phyloP scores from a whole-genome alignment of 2,888 invertebrate species.

The Eucera pruinosa region DNA sequence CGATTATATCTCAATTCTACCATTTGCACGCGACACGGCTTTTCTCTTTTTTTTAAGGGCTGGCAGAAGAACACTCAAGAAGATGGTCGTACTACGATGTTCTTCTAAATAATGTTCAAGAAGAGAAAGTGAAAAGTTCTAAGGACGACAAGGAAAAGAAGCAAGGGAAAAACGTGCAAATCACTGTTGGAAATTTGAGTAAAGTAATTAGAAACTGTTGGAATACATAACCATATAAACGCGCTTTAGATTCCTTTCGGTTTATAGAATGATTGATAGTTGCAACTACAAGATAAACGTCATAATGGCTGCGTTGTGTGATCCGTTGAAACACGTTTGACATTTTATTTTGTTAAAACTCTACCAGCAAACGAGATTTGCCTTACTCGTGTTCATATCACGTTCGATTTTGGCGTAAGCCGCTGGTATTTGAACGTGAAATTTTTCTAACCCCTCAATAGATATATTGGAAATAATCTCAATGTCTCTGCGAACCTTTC shows the following conservation, averaged over 20 bases:
- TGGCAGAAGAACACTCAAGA: conserved; percentile 8
- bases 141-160: background rate
- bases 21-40: conserved; percentile 5
- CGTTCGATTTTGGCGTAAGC: conserved; percentile 8
- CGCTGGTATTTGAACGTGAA: background rate
- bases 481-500: no score
- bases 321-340: conserved; percentile 6
- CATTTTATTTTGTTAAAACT: conserved; percentile 27
- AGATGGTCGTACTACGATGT: conserved; percentile 1
- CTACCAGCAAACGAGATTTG: conserved; percentile 15
- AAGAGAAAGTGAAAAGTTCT: conserved; percentile 33
- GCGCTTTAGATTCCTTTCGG: background rate
- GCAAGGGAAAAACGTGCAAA: background rate
- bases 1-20: conserved; percentile 36
- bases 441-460: background rate
- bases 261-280: background rate
- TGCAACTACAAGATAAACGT: background rate
- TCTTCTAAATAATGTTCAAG: conserved; percentile 11
- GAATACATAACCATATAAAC: no score
- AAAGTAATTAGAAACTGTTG: conserved; percentile 35
- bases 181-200: conserved; percentile 2
- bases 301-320: background rate
- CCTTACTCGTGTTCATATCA: background rate
- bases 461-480: background rate
- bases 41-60: background rate